These are phyloP conservation scores for Pseudoips prasinana DNA, from an alignment of 2,888 invertebrate genomes.

Conservation along the genomic window DNA sequence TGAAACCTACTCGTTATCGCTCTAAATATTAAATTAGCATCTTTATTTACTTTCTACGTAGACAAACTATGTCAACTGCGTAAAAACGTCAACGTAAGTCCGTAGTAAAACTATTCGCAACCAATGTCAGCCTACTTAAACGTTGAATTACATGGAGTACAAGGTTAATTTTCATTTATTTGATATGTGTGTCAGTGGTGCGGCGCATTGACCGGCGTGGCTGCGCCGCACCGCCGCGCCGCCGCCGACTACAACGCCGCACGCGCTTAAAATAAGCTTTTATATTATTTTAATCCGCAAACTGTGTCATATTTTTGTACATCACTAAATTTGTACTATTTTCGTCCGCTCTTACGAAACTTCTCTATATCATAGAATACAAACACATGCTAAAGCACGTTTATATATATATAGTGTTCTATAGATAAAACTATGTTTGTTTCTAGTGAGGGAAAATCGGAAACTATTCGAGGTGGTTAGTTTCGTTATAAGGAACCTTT, in stretches of 20 bases:
- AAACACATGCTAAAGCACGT: too few species aligned
- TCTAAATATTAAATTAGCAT: too few species aligned
- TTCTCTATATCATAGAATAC: slow-evolving; percentile 1
- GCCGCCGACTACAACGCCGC: slow-evolving; percentile 27
- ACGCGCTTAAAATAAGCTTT: slow-evolving; percentile 48
- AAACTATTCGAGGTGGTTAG: too few species aligned
- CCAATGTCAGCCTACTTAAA: slow-evolving; percentile 37
- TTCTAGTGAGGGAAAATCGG: too few species aligned
- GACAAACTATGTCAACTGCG: slow-evolving; percentile 5
- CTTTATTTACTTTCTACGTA: too few species aligned
- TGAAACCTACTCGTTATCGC: too few species aligned
- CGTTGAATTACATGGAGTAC: slow-evolving; percentile 36
- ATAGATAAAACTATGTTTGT: too few species aligned
- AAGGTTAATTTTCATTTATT: slow-evolving; percentile 39
- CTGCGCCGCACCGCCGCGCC: slow-evolving; percentile 26
- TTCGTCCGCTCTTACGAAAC: slow-evolving; percentile 34
- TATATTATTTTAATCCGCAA: slow-evolving; percentile 69
- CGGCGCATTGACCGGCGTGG: slow-evolving; percentile 14
- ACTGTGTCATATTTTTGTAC: slow-evolving; percentile 62
- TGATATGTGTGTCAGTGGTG: slow-evolving; percentile 29
- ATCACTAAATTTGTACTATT: slow-evolving; percentile 46
- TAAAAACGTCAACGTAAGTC: slow-evolving; percentile 16
- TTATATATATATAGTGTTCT: too few species aligned
- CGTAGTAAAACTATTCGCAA: slow-evolving; percentile 36
- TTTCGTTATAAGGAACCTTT: too few species aligned